phyloP scores from a whole-genome alignment of 2,113 vertebrate genomes.

The Chascanopsetta lugubris region DNA sequence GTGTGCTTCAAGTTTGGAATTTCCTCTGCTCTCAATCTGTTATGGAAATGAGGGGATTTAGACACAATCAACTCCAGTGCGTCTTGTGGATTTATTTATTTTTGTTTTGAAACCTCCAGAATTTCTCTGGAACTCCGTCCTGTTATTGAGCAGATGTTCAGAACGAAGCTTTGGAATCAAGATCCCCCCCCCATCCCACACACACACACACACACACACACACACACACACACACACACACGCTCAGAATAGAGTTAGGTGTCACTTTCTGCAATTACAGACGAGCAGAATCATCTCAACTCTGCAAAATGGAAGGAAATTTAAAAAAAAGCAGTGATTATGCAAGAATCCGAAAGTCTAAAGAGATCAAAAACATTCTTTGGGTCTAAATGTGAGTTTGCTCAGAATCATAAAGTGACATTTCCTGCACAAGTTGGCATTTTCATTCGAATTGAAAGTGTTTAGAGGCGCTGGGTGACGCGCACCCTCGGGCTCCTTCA shows the following conservation, averaged over 20 bases:
- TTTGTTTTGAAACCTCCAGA: slow-evolving; percentile 60
- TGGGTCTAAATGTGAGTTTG: background rate
- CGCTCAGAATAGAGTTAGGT: slow-evolving; percentile 19
- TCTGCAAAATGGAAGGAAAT: background rate
- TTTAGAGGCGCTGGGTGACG: too few relatives aligned
- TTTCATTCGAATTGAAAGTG: background rate
- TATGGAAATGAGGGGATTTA: slow-evolving; percentile 74
- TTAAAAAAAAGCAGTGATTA: background rate
- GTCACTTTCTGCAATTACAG: slow-evolving; percentile 4
- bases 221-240: background rate
- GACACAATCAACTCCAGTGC: slow-evolving; percentile 65
- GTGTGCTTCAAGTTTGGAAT: slow-evolving; percentile 37
- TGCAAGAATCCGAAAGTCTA: background rate
- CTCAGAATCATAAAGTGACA: background rate
- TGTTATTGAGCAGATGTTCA: slow-evolving; percentile 64
- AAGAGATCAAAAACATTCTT: background rate
- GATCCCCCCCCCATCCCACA: background rate
- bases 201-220: slow-evolving; percentile 4
- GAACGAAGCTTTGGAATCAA: slow-evolving; percentile 33
- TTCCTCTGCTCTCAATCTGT: slow-evolving; percentile 61
- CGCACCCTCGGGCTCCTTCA: background rate
- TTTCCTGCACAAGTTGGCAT: slow-evolving; percentile 1
- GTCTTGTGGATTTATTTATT: slow-evolving; percentile 66
- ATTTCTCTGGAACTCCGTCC: slow-evolving; percentile 40
- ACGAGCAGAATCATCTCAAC: background rate